Evolutionary conservation across 1,140 invertebrate genomes (phyloP).

Genomic region (Brachionus plicatilis): DNA sequence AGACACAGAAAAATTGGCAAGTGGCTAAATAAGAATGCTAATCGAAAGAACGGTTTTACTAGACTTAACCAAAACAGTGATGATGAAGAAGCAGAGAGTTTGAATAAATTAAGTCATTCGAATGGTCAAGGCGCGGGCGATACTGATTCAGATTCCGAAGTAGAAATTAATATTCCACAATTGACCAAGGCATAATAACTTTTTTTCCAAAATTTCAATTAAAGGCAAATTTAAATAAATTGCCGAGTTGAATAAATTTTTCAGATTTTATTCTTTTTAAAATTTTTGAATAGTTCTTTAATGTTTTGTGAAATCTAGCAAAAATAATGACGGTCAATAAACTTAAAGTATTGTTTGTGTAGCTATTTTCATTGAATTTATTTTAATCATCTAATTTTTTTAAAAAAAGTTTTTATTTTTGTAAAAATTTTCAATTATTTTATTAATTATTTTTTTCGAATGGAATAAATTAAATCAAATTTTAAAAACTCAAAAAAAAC

Average conservation of each 20-base stretch:
- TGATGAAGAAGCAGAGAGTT: constrained; percentile 34
- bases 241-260: not conserved
- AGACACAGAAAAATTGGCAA: constrained; percentile 14
- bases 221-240: not conserved
- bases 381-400: not conserved
- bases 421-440: not conserved
- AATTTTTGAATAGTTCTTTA: not conserved
- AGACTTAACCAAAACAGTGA: constrained; percentile 28
- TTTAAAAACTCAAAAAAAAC: too few relatives aligned
- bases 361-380: not conserved
- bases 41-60: constrained; percentile 17
- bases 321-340: not conserved
- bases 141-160: constrained; percentile 12
- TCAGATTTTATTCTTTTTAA: not conserved
- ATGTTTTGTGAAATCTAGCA: not conserved
- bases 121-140: not conserved
- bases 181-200: constrained; percentile 23
- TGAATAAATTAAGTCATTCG: constrained; percentile 8
- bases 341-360: not conserved
- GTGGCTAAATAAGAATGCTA: constrained; percentile 26
- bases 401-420: not conserved
- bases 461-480: not conserved
- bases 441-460: not conserved
- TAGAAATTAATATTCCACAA: constrained; percentile 37
- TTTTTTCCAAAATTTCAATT: not conserved